Conservation (phyloP, 2,113 vertebrate species). For the Gallinago jamesoni region DNA sequence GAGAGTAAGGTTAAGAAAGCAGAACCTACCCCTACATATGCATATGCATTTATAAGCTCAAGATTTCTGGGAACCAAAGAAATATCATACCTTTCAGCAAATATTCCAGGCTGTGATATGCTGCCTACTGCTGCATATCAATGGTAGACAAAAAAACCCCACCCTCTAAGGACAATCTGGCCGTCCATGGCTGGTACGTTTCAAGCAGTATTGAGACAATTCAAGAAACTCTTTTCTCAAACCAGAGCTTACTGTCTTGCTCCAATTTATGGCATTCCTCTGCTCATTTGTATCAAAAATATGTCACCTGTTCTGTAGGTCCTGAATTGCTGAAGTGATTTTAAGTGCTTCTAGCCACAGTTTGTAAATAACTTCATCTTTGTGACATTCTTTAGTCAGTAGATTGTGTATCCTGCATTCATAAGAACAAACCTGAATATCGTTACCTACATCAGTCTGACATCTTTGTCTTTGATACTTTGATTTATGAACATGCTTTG, state of each 20-base stretch:
- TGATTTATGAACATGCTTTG: not conserved
- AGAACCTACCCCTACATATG: not conserved
- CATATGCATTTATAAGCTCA: not conserved
- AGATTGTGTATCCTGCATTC: not conserved
- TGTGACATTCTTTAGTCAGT: not conserved
- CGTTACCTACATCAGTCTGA: not conserved
- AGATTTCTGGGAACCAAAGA: not conserved
- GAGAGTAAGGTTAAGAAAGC: not conserved
- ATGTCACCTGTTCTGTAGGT: not conserved
- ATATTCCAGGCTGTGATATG: not conserved
- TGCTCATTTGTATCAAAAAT: not conserved
- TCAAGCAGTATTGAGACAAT: not conserved
- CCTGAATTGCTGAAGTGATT: not conserved
- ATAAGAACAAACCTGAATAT: not conserved
- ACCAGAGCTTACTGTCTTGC: not conserved
- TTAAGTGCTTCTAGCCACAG: not conserved
- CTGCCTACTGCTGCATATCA: not conserved
- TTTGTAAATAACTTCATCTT: not conserved
- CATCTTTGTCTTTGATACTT: not conserved
- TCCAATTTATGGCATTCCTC: not conserved
- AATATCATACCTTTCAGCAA: not conserved
- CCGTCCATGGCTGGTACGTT: not conserved
- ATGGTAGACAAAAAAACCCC: fast-evolving
- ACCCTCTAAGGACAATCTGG: not conserved
- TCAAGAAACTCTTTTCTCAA: not conserved